Evolutionary conservation across 2,113 vertebrate genomes (phyloP), one percentile per base, ranked within the genome.

Genomic region (Orcinus orca): DNA sequence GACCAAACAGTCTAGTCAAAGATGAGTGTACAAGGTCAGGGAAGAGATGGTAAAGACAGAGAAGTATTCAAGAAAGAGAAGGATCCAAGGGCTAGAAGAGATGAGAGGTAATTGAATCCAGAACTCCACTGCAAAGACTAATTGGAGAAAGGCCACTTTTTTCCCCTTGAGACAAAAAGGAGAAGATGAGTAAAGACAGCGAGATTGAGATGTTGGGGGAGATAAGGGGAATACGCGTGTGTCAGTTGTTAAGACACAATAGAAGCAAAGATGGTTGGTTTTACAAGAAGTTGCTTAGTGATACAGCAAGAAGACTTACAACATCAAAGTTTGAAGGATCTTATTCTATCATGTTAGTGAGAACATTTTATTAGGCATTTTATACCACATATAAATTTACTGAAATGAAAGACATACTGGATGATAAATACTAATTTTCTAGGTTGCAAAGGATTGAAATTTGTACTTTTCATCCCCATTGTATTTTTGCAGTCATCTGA

Each of bases 191-290:
- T 17, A 10, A 70, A 85, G 73, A 50, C 5, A 12, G 2, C 1
- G 33, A 7, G 7, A 38, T 80, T 88, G 25, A 23, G 20, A 92
- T 88, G 25, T 9, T 36, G 10, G 8, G 25, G n/a, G 7, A 9
- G 38, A 55, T 25, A 74, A 80, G 38, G 25, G 2, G 5, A 17
- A 29, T 29, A 33, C 0, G 6, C 26, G 6, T 1, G 2, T 14
- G 3, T n/a, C 73, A 44, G 8, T 12, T 14, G n/a, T 65, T 58
- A 74, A 68, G 60, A 65, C 53, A 89, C 5, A 58, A 3, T 25
- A 63, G 15, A 79, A 65, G 31, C 25, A 82, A 53, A 79, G 55
- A 11, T 17, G 31, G n/a, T 8, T 71, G 41, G 18, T 65, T 55
- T 55, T 81, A 23, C 5, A 68, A 60, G 26, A 88, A 47, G 25